Percentiles rank a stretch among this genome's conserved stretches.
phyloP scores from a whole-genome alignment of 37 sponge, comb jelly and placozoan genomes.

The Tethya wilhelma region DNA sequence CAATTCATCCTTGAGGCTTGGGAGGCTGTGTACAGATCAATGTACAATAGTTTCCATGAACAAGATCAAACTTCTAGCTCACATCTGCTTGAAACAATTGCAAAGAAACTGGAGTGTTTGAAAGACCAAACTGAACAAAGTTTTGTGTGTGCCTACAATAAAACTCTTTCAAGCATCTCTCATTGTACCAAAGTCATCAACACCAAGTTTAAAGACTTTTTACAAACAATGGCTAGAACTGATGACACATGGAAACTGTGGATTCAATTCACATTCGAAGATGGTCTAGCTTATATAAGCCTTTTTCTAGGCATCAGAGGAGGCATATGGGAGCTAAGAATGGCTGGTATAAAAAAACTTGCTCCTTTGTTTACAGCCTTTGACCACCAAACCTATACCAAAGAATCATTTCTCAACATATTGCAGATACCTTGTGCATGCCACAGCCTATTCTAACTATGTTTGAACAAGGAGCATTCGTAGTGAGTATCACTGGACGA shows the following conservation, averaged over 20 bases:
- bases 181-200: too few species aligned
- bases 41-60: not conserved
- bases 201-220: too few species aligned
- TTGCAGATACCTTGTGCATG: not conserved
- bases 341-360: conserved; percentile 20
- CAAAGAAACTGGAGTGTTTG: too few species aligned
- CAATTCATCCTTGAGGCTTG: conserved; percentile 29
- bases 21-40: conserved; percentile 27
- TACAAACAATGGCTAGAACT: too few species aligned
- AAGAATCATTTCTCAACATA: conserved; percentile 6
- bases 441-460: not conserved
- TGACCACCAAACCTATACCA: conserved; percentile 21
- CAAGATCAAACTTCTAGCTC: not conserved
- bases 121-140: too few species aligned
- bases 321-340: conserved; percentile 20
- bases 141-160: too few species aligned
- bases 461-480: conserved; percentile 30
- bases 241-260: too few species aligned
- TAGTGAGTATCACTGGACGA: conserved; percentile 13
- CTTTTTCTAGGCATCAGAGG: conserved; percentile 17
- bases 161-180: too few species aligned
- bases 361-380: conserved; percentile 29
- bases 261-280: conserved; percentile 20
- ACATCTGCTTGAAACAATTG: too few species aligned
- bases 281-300: conserved; percentile 10